A percentile compares a stretch with the other conserved stretches of the same genome.
These are phyloP conservation scores for Emydura subglobosa DNA, from an alignment of 2,113 vertebrate genomes.

Conservation along the genomic window DNA sequence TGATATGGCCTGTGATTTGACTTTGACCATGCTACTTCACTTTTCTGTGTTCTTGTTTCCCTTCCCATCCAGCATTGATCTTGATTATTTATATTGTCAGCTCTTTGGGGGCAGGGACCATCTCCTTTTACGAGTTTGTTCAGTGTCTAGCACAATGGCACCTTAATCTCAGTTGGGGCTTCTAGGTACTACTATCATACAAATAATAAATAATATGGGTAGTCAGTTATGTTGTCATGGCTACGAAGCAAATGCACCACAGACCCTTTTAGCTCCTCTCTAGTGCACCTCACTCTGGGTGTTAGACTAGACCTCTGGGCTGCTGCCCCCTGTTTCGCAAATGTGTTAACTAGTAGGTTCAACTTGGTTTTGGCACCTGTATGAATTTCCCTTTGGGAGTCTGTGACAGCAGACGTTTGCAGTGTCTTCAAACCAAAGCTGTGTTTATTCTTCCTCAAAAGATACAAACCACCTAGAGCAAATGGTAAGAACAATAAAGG, in stretches of 20 bases:
- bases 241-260: not conserved
- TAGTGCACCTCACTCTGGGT: not conserved
- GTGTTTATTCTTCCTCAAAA: no score
- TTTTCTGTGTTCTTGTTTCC: not conserved
- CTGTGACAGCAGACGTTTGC: not conserved
- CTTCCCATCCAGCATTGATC: not conserved
- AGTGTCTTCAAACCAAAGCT: not conserved
- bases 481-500: no score
- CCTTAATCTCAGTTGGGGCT: not conserved
- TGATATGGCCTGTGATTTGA: accelerated
- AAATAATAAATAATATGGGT: not conserved
- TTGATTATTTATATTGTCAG: not conserved
- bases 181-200: not conserved
- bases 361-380: not conserved
- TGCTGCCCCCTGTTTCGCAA: not conserved
- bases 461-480: no score
- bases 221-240: not conserved
- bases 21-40: accelerated
- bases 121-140: not conserved
- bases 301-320: not conserved
- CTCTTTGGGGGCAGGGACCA: not conserved
- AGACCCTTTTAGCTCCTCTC: not conserved
- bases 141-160: not conserved
- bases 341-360: accelerated
- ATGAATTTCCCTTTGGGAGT: not conserved